These are phyloP conservation scores for Chauna torquata DNA, from an alignment of 2,113 vertebrate species.

Conservation along the genomic window DNA sequence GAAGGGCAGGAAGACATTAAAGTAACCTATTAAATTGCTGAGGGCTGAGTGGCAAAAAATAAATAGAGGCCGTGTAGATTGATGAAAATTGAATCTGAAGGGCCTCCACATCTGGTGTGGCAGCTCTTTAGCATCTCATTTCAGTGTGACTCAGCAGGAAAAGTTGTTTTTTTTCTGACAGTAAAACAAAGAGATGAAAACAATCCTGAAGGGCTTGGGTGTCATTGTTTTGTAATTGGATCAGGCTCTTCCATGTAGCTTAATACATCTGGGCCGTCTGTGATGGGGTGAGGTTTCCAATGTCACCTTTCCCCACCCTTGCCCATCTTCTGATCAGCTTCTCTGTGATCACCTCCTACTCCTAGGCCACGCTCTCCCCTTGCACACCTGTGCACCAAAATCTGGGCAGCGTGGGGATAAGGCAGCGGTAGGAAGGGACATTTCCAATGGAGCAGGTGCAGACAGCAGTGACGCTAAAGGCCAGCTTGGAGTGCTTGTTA, in stretches of 20 bases:
- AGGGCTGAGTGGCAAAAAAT: slow-evolving; percentile 39
- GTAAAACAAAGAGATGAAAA: neutral
- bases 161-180: slow-evolving; percentile 31
- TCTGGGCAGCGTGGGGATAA: neutral
- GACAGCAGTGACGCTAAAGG: neutral
- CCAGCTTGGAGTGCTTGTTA: neutral
- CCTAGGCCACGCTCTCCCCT: neutral
- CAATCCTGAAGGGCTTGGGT: neutral
- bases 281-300: neutral
- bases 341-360: neutral
- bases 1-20: slow-evolving; percentile 18
- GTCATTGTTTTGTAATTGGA: neutral
- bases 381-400: neutral
- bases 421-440: neutral
- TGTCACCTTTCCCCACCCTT: neutral
- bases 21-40: slow-evolving; percentile 19
- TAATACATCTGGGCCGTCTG: neutral
- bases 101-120: slow-evolving; percentile 46
- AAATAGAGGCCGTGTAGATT: slow-evolving; percentile 14
- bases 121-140: slow-evolving; percentile 56
- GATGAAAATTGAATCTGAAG: slow-evolving; percentile 59
- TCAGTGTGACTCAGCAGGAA: slow-evolving; percentile 36
- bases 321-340: neutral
- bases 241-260: neutral
- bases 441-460: neutral